A percentile compares a stretch with the other conserved stretches of the same genome.
Conservation (phyloP, 2,797 vertebrate species). For the Pipistrellus nathusii region DNA sequence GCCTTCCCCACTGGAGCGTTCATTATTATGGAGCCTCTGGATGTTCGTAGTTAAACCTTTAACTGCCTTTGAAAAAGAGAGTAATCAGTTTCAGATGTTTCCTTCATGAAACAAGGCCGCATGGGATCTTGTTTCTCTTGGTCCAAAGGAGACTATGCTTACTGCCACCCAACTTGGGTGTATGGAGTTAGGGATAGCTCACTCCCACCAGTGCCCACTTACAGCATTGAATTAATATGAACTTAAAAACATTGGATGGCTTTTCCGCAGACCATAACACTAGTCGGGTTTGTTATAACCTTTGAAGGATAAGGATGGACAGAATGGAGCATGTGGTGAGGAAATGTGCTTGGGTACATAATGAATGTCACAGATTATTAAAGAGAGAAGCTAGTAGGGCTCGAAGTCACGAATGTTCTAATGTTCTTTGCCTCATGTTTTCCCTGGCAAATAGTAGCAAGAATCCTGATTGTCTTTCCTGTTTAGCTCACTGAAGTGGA, state of each 20-base stretch:
- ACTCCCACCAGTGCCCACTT: not conserved
- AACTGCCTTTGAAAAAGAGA: constrained; percentile 29
- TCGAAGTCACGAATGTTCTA: not conserved
- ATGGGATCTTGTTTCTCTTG: constrained; percentile 27
- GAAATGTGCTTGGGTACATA: constrained; percentile 2
- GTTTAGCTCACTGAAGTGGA: not conserved
- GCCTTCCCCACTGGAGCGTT: not conserved
- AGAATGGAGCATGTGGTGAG: not conserved
- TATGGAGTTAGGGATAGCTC: not conserved
- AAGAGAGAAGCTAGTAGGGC: not conserved
- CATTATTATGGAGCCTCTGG: not conserved
- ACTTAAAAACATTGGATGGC: not conserved
- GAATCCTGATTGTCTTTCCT: constrained; percentile 25
- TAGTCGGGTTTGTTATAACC: not conserved
- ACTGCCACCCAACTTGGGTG: not conserved
- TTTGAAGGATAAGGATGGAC: constrained; percentile 33
- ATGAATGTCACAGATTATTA: not conserved
- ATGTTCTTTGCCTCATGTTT: not conserved
- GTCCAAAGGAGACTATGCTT: not conserved
- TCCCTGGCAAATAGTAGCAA: not conserved
- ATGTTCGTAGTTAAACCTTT: not conserved
- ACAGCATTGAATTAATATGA: not conserved
- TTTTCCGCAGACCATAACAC: not conserved
- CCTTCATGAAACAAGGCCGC: constrained; percentile 26
- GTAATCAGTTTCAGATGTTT: not conserved